Conservation (phyloP, 64 coral and sea anemone species). For the Hydrozoanthus tunicans region DNA sequence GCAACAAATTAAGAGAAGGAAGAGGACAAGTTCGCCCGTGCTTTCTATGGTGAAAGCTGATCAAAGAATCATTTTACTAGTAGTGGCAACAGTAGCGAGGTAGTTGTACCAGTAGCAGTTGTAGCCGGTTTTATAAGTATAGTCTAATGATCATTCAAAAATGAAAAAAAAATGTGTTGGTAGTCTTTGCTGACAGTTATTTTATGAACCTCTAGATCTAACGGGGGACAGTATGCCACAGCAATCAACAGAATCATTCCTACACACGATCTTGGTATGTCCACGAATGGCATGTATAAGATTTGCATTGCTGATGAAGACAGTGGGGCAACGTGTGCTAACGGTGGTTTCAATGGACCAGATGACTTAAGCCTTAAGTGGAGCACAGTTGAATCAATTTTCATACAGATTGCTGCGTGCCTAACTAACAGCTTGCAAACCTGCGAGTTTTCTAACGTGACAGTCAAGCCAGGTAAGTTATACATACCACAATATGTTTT, state of each 20-base stretch:
- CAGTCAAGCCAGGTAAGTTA: conserved; percentile 1
- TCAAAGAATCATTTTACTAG: no score
- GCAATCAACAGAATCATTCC: conserved; percentile 3
- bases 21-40: no score
- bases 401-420: background rate
- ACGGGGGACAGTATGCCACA: background rate
- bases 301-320: conserved; percentile 11
- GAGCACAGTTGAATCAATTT: conserved; percentile 4
- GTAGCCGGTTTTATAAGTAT: no score
- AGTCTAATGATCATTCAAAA: no score
- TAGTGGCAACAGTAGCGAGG: no score
- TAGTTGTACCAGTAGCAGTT: no score
- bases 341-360: background rate
- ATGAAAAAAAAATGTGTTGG: no score
- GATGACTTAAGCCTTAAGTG: background rate
- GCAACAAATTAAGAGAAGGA: no score
- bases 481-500: no score
- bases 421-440: conserved; percentile 20
- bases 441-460: background rate
- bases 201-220: background rate
- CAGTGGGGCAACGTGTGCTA: background rate
- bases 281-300: background rate
- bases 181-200: no score
- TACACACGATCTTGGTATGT: background rate
- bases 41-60: no score